Base-by-base conservation (phyloP, 2,113 vertebrate genomes). In the Sander vitreus region DNA sequence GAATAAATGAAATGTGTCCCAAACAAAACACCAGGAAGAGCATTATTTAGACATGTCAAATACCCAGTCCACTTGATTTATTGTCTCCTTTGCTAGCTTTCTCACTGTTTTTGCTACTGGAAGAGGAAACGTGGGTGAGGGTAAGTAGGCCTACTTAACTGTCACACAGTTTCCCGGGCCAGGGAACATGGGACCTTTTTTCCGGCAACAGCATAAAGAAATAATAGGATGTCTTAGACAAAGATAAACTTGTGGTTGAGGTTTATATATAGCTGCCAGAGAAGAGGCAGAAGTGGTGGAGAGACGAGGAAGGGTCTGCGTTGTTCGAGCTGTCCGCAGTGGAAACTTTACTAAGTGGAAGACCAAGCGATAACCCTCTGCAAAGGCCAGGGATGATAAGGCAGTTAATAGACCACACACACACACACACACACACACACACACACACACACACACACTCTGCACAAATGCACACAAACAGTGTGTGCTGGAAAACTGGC, bases 311-410 rank as follows among this genome's bases (percentile, higher is more conserved):
- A 87, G 85, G 89, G 83, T 83, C 81, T 65, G 76, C 74, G 93
- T 93, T 94, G 93, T 92, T 87, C 47, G 3, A 80, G 80, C 81
- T 71, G 80, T 88, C 83, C 57, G 16, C 71, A 85, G 88, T 91
- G 92, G 90, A 93, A 93, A 93, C 77, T 90, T 87, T 39, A 76
- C 74, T 48, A 7, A 50, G 54, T 85, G 85, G 85, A 85, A 80
- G 73, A 80, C 67, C 74, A 25, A 78, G 82, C 69, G 91, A 93
- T 91, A 93, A 91, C 81, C 91, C 86, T 14, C 60, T 10, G 69
- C 59, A 73, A 54, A 81, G 82, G 85, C 43, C 57, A 62, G 54
- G 16, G 45, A 27, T 55, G 86, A 91, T 89, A 91, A 91, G 86
- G 73, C 76, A 67, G 55, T 1, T 64, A 76, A 7, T n/a, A 66